These are phyloP conservation scores for Artibeus jamaicensis DNA, from an alignment of 2,797 vertebrate species.

Conservation along the genomic window DNA sequence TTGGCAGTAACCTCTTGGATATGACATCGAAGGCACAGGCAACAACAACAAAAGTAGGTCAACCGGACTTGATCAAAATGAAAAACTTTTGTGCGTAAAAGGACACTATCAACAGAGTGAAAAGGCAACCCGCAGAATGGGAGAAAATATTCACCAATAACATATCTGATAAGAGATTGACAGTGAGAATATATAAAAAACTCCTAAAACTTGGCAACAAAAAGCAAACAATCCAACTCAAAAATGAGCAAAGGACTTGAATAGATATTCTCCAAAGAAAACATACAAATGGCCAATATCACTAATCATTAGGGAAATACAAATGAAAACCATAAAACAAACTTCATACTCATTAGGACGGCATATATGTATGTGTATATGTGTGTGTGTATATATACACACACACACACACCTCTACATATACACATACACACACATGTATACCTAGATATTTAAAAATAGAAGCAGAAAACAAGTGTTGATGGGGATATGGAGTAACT, in stretches of 20 bases:
- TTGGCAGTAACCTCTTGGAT: background rate
- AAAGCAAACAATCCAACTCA: background rate
- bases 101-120: background rate
- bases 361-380: too few relatives aligned
- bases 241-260: background rate
- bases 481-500: background rate
- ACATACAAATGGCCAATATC: background rate
- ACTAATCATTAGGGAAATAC: background rate
- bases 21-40: background rate
- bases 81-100: background rate
- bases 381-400: too few relatives aligned
- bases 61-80: background rate
- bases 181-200: background rate
- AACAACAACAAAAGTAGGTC: background rate
- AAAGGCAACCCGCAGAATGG: background rate
- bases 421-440: too few relatives aligned
- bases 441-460: background rate
- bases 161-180: background rate
- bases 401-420: too few relatives aligned
- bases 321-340: background rate
- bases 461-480: background rate
- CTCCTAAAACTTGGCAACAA: background rate
- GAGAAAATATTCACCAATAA: slow-evolving; percentile 4
- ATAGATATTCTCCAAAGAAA: background rate
- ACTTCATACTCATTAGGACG: background rate